Conservation (phyloP, 2,113 vertebrate species). For the Gasterosteus aculeatus region DNA sequence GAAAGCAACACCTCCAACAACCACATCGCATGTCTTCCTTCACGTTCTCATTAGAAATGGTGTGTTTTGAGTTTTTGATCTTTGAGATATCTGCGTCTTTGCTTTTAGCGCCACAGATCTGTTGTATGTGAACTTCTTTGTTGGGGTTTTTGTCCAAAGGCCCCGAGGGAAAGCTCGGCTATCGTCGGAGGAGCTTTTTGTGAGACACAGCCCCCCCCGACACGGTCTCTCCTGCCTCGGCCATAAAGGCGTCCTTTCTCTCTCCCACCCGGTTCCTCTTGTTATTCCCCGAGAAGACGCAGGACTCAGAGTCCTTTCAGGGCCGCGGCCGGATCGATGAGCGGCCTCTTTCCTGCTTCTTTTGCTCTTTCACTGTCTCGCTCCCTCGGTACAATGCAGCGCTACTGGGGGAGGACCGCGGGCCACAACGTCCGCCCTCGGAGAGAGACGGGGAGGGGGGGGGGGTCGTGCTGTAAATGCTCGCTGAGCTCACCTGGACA, state of each 20-base stretch:
- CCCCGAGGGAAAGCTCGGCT: not conserved
- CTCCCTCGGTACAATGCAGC: not conserved
- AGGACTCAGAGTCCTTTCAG: slow-evolving; percentile 22
- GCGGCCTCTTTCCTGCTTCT: not conserved
- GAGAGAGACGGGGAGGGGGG: not conserved
- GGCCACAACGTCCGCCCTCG: slow-evolving; percentile 15
- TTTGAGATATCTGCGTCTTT: not conserved
- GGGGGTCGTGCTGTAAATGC: slow-evolving; percentile 1
- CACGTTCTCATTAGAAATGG: not conserved
- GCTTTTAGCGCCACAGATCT: not conserved
- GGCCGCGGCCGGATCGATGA: slow-evolving; percentile 44
- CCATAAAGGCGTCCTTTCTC: not conserved
- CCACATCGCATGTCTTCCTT: not conserved
- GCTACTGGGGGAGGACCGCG: slow-evolving; percentile 7
- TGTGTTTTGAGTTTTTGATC: not conserved
- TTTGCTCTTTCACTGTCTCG: slow-evolving; percentile 9
- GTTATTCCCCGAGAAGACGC: slow-evolving; percentile 19
- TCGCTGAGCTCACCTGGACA: slow-evolving; percentile 37
- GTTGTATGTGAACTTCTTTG: not conserved
- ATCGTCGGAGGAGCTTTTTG: not conserved
- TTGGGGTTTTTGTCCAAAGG: not conserved
- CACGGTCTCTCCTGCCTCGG: slow-evolving; percentile 1
- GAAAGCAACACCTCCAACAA: not conserved
- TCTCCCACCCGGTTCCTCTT: slow-evolving; percentile 1
- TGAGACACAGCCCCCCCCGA: not conserved